Base-by-base conservation (phyloP, 2,113 vertebrate genomes). In the Casuarius casuarius region DNA sequence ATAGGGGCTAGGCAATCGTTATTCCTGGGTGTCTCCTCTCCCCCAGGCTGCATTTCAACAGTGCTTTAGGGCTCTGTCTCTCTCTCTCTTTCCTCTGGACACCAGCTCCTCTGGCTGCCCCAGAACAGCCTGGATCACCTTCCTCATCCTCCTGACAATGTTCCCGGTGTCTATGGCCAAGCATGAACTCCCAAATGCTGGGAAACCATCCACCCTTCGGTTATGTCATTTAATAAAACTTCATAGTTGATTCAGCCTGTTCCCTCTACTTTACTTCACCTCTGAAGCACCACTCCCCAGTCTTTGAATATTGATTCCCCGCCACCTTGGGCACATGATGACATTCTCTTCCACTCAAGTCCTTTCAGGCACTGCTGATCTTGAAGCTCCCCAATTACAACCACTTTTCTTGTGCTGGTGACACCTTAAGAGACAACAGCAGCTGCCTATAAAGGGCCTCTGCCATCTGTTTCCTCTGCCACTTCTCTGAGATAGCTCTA, bases 351-450 rank as follows among this genome's bases (percentile, higher is more conserved):
- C 87, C 83, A 54, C 67, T 82, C 0, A 0, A 83, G 85, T 84
- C 87, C 87, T 96, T 95, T 90, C 89, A 94, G 77, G 77, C 12
- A 0, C 84, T 82, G 46, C 91, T 91, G 94, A 84, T 96, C 87
- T 90, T 84, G 95, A 97, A 97, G 56, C 6, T 95, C 51, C 93
- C 83, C 89, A 80, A 95, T 96, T 96, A 91, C 93, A 90, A 92
- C 56, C 68, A 90, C 90, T 92, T 95, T 92, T 95, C 87, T 95
- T 95, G 77, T n/a, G 12, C 90, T 77, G 84, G 89, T 95, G 96
- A 97, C 91, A 96, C 94, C 96, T 95, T 96, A 95, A 96, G 94
- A 96, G 92, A 96, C 91, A 96, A 92, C 89, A 92, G 89, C 97
- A 97, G 92, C 97, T 96, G 95, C 92, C 89, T 89, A 94, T 91